These are phyloP conservation scores for Ophioninae sp. DNA, from an alignment of 2,888 invertebrate genomes.

Conservation along the genomic window DNA sequence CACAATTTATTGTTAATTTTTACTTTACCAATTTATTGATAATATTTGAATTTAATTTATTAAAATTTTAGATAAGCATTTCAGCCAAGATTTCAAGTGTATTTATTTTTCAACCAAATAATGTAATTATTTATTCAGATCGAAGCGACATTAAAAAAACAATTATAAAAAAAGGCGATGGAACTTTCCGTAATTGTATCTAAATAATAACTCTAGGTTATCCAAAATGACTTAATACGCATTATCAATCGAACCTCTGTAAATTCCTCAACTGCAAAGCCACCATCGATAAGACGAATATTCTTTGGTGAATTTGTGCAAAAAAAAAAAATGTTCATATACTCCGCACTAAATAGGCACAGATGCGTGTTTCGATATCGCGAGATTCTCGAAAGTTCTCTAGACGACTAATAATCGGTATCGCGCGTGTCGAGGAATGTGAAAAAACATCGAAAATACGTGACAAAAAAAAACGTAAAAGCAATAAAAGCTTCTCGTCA, in stretches of 20 bases:
- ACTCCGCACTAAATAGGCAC: not conserved
- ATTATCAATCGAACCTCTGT: not conserved
- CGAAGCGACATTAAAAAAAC: not conserved
- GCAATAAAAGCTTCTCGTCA: conserved; percentile 58
- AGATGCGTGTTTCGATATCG: not conserved
- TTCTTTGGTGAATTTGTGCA: not conserved
- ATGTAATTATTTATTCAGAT: not conserved
- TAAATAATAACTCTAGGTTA: not conserved
- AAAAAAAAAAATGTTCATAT: not conserved
- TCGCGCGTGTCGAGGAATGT: conserved; percentile 20
- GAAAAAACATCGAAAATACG: conserved; percentile 46
- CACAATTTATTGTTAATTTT: too few relatives aligned
- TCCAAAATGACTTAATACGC: not conserved
- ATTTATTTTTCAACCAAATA: not conserved
- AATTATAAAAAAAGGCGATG: not conserved
- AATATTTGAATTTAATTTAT: too few relatives aligned
- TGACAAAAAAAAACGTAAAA: conserved; percentile 34
- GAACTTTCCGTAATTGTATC: not conserved
- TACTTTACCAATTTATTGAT: too few relatives aligned
- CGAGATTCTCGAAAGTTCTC: conserved; percentile 1
- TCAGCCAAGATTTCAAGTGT: not conserved
- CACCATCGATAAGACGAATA: not conserved
- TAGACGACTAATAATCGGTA: conserved; percentile 27
- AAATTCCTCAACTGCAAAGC: not conserved
- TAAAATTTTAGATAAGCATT: too few relatives aligned